A percentile compares a stretch with the other conserved stretches of the same genome.
Evolutionary conservation across 2,113 vertebrate genomes (phyloP).

Genomic region (Hoplias malabaricus): DNA sequence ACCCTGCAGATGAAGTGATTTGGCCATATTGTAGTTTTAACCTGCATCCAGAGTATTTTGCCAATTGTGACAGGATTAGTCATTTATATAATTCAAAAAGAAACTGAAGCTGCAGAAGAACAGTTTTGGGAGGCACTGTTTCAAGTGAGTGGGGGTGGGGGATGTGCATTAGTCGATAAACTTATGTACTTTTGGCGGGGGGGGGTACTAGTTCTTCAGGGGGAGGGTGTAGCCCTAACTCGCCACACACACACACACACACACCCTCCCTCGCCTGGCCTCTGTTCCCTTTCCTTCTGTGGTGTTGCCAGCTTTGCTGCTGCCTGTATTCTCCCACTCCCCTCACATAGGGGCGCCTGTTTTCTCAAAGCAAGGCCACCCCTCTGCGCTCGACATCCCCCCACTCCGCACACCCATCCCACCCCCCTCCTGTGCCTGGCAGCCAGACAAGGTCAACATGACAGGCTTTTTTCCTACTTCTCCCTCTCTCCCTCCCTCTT

Average conservation of each 20-base stretch:
- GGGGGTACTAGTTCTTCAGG: conserved; percentile 54
- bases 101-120: too few species aligned
- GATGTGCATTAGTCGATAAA: conserved; percentile 64
- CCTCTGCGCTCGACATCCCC: conserved; percentile 38
- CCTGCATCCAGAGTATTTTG: too few species aligned
- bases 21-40: conserved; percentile 38
- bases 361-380: conserved; percentile 56
- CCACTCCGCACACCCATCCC: too few species aligned
- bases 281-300: conserved; percentile 57
- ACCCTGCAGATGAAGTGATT: conserved; percentile 49
- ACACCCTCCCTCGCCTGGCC: conserved; percentile 23
- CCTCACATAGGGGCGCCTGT: conserved; percentile 55
- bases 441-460: conserved; percentile 69
- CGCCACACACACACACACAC: background rate
- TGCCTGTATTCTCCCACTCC: conserved; percentile 55
- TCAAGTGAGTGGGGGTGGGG: too few species aligned
- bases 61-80: too few species aligned
- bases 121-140: conserved; percentile 4
- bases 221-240: background rate
- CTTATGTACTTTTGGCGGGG: conserved; percentile 61
- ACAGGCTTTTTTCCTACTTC: conserved; percentile 50
- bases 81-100: too few species aligned
- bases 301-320: conserved; percentile 54
- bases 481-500: conserved; percentile 29
- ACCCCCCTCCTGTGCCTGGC: conserved; percentile 51